Conservation (phyloP, 2,113 vertebrate genomes). For the Ceyx cyanopectus region DNA sequence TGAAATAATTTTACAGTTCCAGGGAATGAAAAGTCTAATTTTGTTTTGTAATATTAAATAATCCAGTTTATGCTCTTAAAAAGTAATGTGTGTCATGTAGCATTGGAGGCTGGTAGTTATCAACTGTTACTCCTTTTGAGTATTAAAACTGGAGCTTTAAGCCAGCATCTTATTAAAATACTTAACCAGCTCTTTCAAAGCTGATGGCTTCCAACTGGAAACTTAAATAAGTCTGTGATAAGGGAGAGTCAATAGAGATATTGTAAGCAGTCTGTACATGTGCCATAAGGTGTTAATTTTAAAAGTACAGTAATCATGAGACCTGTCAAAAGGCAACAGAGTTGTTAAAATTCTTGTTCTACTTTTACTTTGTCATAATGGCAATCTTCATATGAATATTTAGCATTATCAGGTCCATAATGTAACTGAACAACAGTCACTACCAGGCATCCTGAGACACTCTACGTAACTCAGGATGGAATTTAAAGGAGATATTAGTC, state of each 20-base stretch:
- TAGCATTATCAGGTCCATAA: not conserved
- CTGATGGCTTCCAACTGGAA: conserved; percentile 1
- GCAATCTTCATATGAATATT: not conserved
- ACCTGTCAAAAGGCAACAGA: not conserved
- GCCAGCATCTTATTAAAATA: not conserved
- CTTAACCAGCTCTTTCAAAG: not conserved
- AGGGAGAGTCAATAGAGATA: not conserved
- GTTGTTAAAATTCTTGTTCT: not conserved
- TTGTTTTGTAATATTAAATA: not conserved
- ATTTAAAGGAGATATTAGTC: not conserved
- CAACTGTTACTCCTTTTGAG: not conserved
- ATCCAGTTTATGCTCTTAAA: not conserved
- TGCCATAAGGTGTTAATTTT: not conserved
- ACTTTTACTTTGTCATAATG: not conserved
- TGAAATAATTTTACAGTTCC: not conserved
- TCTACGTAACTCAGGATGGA: not conserved
- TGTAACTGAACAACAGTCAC: not conserved
- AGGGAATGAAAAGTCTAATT: not conserved
- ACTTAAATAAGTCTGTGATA: conserved; percentile 9
- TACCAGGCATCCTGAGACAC: not conserved
- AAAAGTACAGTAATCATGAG: not conserved
- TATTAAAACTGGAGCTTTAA: not conserved
- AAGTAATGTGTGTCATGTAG: not conserved
- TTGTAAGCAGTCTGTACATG: not conserved
- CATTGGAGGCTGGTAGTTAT: not conserved